These are phyloP conservation scores for Machimus rusticus DNA, from an alignment of 2,888 invertebrate genomes.

Conservation along the genomic window DNA sequence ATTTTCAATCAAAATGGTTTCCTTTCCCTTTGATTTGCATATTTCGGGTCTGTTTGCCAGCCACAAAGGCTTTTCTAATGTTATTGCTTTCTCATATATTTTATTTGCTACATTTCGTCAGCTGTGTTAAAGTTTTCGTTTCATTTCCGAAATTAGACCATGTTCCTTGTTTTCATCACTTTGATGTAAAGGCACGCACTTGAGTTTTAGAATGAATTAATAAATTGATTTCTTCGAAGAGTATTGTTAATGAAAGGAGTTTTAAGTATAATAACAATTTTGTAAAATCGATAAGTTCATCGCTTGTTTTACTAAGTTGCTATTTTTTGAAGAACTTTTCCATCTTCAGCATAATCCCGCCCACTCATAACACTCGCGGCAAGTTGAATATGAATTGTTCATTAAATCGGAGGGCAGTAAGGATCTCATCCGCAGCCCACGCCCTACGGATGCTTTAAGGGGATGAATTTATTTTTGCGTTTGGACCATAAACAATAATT, in stretches of 20 bases:
- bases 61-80: neutral
- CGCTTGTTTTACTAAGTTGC: neutral
- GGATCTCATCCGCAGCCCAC: neutral
- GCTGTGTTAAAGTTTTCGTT: neutral
- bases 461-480: neutral
- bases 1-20: constrained; percentile 21
- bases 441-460: neutral
- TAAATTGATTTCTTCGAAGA: neutral
- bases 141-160: neutral
- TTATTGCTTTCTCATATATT: neutral
- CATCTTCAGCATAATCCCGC: neutral
- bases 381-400: neutral
- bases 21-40: constrained; percentile 32
- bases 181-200: neutral
- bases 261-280: neutral
- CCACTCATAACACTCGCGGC: neutral
- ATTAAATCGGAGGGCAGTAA: neutral
- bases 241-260: neutral
- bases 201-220: neutral
- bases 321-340: neutral
- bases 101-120: neutral
- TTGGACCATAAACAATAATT: neutral
- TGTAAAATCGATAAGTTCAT: neutral
- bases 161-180: neutral
- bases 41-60: neutral